Base-by-base conservation (phyloP, 2,113 vertebrate species). In the Shinisaurus crocodilurus region DNA sequence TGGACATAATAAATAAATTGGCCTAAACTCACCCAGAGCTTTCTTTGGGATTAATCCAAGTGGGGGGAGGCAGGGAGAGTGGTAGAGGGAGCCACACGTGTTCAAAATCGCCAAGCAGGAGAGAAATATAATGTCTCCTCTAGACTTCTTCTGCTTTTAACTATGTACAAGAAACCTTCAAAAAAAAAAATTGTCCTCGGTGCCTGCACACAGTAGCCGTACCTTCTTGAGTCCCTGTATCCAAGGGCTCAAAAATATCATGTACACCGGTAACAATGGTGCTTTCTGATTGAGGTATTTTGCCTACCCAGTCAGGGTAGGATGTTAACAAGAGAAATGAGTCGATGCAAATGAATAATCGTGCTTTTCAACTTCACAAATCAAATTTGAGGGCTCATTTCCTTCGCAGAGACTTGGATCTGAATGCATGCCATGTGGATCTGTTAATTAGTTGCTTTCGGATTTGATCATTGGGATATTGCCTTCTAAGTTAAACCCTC, bases 341-440 rank as follows among this genome's bases (percentile, higher is more conserved):
- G 75, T 90, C 67, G 82, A 85, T 77, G 74, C 82, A 76, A 79
- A 85, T 90, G 89, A 85, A 90, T 85, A 85, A 85, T 81, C 87
- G 54, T 32, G 74, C 74, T 79, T 85, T 90, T 90, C 82, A 57
- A 85, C 89, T 90, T 84, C n/a, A 85, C 74, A 85, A 57, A 90
- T 90, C 82, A 90, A 90, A 79, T 85, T 80, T 85, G 82, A 85
- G 89, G 83, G 74, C 75, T 85, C 82, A 90, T 90, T 90, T 90
- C 74, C 74, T 90, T 76, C 79, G 75, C 63, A 67, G 74, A 90
- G 75, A 85, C 82, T 90, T 90, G 82, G 75, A 85, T 79, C 74
- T 50, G 75, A 85, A 85, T 70, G 74, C 75, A 90, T 90, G 45
- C 74, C 74, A 85, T 85, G 83, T 90, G 82, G 82, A 79, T 85